phyloP scores from a whole-genome alignment of 2,113 vertebrate species.

The mouse (Mus musculus) region GRCm39 chr4:139204501-139205000 shows the following conservation, averaged over 20 bases:
- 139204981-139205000: background rate
- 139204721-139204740: too few species aligned
- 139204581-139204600: fast-evolving
- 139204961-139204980: background rate
- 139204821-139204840: background rate
- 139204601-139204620: background rate
- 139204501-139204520: conserved; percentile 98
- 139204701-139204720: background rate
- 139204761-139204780: background rate
- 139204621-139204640: background rate
- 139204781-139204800: background rate
- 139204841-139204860: background rate
- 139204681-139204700: background rate
- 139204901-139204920: background rate
- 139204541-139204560: conserved; percentile 97
- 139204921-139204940: background rate
- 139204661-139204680: background rate
- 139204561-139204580: fast-evolving
- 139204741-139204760: background rate
- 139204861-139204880: background rate
- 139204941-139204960: background rate
- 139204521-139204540: conserved; percentile 98
- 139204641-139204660: background rate
- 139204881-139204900: background rate
- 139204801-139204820: background rate